Evolutionary conservation across 2,113 vertebrate species (phyloP).

Genomic region (Sylvilagus bachmani): DNA sequence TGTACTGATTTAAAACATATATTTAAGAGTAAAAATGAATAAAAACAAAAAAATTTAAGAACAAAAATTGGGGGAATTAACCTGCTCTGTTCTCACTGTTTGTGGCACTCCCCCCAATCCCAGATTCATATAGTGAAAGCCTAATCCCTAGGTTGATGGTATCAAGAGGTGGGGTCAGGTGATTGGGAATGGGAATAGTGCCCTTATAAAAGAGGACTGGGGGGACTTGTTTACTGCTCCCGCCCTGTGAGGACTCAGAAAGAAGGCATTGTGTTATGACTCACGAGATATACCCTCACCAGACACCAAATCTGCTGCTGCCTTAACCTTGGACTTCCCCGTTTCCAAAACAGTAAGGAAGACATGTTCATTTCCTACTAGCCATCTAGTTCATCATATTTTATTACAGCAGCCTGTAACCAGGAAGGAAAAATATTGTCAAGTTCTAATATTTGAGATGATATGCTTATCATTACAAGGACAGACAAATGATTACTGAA

Average conservation of each 20-base stretch:
- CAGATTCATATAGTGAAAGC: background rate
- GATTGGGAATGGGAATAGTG: background rate
- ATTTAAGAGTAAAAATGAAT: background rate
- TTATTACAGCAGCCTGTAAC: background rate
- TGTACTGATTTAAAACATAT: background rate
- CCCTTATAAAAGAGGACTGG: background rate
- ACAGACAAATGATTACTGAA: background rate
- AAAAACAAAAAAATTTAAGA: background rate
- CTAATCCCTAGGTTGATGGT: background rate
- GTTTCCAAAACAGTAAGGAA: background rate
- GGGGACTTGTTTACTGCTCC: background rate
- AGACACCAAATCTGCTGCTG: no score
- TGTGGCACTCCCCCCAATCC: background rate
- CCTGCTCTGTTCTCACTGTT: background rate
- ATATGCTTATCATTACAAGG: background rate
- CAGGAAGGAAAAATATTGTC: background rate
- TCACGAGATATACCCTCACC: no score
- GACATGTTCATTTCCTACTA: background rate
- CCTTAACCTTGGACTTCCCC: no score
- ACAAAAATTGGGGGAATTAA: background rate
- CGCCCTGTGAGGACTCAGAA: background rate
- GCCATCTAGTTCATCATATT: background rate
- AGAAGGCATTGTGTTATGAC: background rate
- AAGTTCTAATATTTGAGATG: background rate
- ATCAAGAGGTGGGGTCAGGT: background rate